Conservation (phyloP, 2,113 vertebrate species). For the Forbesichthys agassizii region DNA sequence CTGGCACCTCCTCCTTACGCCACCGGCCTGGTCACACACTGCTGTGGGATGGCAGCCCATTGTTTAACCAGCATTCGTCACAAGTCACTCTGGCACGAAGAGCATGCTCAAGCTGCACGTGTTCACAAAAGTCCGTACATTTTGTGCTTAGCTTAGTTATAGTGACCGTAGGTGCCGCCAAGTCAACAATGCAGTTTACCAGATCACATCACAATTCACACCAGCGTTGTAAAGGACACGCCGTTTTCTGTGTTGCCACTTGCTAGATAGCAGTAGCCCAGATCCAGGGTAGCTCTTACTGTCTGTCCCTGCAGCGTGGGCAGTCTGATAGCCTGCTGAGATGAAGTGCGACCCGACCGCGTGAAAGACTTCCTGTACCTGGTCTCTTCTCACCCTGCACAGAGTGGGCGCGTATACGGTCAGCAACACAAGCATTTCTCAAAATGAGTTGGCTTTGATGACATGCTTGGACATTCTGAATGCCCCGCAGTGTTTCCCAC, state of each 20-base stretch:
- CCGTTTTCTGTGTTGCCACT: not conserved
- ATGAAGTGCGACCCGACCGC: slow-evolving; percentile 49
- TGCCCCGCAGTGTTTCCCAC: slow-evolving; percentile 49
- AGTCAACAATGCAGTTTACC: no score
- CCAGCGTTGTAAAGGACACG: not conserved
- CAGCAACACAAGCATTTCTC: slow-evolving; percentile 65
- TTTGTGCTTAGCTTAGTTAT: no score
- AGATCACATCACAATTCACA: no score
- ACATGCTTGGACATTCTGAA: slow-evolving; percentile 63
- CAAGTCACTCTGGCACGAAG: no score
- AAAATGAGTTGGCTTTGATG: slow-evolving; percentile 61
- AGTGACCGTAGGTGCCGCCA: no score
- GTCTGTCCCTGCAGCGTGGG: slow-evolving; percentile 22
- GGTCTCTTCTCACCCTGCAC: slow-evolving; percentile 46
- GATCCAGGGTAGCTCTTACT: not conserved
- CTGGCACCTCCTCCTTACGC: no score
- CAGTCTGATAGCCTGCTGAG: slow-evolving; percentile 40
- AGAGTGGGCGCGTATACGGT: slow-evolving; percentile 59
- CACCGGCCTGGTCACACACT: no score
- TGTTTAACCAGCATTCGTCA: no score
- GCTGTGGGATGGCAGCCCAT: no score
- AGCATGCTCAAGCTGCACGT: no score
- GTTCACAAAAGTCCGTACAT: no score
- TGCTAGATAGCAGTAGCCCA: not conserved
- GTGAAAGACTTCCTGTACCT: slow-evolving; percentile 59